phyloP scores from a whole-genome alignment of 1,140 invertebrate genomes.

The Cardiocondyla obscurior region DNA sequence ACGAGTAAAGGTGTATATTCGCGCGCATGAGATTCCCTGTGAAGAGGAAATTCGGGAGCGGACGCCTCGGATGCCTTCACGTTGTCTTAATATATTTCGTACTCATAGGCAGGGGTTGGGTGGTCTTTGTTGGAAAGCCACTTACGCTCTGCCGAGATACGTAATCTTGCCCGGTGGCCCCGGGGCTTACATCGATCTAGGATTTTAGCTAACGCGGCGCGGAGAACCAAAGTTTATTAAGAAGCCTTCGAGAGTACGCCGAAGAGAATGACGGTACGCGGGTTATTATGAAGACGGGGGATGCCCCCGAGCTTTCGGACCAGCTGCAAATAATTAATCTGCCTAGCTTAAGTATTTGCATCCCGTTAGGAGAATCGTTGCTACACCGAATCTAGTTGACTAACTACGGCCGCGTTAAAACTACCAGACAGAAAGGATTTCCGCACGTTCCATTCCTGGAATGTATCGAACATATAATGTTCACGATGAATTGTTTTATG shows the following conservation, averaged over 20 bases:
- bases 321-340: conserved; percentile 56
- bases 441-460: not conserved
- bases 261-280: conserved; percentile 4
- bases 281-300: conserved; percentile 23
- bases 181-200: conserved; percentile 48
- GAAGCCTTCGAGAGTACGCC: conserved; percentile 35
- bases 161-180: conserved; percentile 51
- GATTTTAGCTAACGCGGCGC: conserved; percentile 46
- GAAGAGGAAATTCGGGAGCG: conserved; percentile 21
- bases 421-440: not conserved
- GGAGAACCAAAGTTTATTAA: conserved; percentile 49
- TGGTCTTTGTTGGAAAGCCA: conserved; percentile 54
- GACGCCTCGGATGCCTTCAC: conserved; percentile 31
- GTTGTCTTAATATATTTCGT: conserved; percentile 54
- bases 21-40: not conserved
- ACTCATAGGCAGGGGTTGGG: conserved; percentile 7
- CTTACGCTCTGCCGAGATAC: conserved; percentile 50
- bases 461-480: not conserved
- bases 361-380: not conserved
- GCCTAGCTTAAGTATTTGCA: conserved; percentile 28
- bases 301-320: conserved; percentile 1
- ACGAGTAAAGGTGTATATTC: not conserved
- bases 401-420: not conserved
- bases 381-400: not conserved
- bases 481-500: not conserved